Evolutionary conservation across 2,113 vertebrate genomes (phyloP), one percentile per base, ranked within the genome.

Genomic region (Notarius quadriscutis): DNA sequence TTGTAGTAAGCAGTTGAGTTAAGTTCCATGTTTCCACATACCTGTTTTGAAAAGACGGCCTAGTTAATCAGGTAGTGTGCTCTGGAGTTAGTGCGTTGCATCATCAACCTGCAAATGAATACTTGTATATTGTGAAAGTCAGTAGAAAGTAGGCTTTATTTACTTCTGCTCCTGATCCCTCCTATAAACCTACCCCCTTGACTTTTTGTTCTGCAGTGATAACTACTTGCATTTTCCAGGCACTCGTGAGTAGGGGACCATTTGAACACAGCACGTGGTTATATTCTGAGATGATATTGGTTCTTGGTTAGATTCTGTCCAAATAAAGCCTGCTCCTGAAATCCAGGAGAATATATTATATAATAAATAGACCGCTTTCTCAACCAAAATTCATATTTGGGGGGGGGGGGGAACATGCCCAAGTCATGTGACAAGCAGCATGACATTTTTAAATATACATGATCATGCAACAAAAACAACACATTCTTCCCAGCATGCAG

Each of bases 401-500:
- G 63, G 20, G 60, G 53, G 79, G 72, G 83, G 65, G 7, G 34
- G 58, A 30, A 48, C 86, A 25, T 84, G 88, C 83, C 71, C n/a
- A 22, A 82, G 34, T 85, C 86, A 88, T 65, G n/a, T 78, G 71
- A 78, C 63, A 30, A 80, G 5, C 84, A 88, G 60, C 85, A 51
- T 55, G 34, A 79, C 48, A 1, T 77, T 48, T 74, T 74, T 18
- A 83, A 94, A 95, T 97, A 97, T 98, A 97, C 97, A 93, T 95
- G 81, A 88, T 41, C 34, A 41, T 41, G 93, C 94, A 95, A 93
- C 88, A 90, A 92, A 89, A 88, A 87, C 41, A 51, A 41, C 74
- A 86, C 85, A 78, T 87, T 85, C 80, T 82, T 93, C 93, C 58
- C 93, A 95, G 94, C 98, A 98, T 98, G 97, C 97, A 96, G 89